Percentiles rank a stretch among this genome's conserved stretches.
These are phyloP conservation scores for Gryon sp. DNA, from an alignment of 1,140 invertebrate genomes.

Conservation along the genomic window DNA sequence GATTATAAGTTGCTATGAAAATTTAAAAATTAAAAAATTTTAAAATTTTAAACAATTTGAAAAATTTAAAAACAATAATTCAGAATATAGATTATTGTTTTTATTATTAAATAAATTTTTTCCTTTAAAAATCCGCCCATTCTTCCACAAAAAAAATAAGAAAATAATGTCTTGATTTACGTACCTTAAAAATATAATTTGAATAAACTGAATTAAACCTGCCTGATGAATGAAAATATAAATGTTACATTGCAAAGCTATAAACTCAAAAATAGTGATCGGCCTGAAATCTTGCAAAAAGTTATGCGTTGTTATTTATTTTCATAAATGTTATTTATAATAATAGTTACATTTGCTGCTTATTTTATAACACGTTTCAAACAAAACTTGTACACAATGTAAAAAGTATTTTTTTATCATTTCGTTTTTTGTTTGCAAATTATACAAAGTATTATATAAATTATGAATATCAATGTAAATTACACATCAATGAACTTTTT, in stretches of 20 bases:
- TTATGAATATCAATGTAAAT: too few relatives aligned
- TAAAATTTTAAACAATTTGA: too few relatives aligned
- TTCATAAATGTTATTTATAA: conserved; percentile 45
- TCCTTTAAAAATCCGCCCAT: too few relatives aligned
- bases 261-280: conserved; percentile 21
- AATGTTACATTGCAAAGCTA: conserved; percentile 29
- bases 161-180: too few relatives aligned
- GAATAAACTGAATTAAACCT: not conserved
- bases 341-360: conserved; percentile 56
- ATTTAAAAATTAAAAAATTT: too few relatives aligned
- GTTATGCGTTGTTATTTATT: conserved; percentile 34
- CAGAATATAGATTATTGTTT: too few relatives aligned
- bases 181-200: too few relatives aligned
- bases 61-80: too few relatives aligned
- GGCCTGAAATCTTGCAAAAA: conserved; percentile 30
- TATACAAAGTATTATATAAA: not conserved
- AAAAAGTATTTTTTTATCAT: conserved; percentile 44
- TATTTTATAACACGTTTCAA: conserved; percentile 51
- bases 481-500: too few relatives aligned
- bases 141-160: too few relatives aligned
- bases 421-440: conserved; percentile 12
- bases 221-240: conserved; percentile 4
- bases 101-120: too few relatives aligned
- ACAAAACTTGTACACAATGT: conserved; percentile 14
- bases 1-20: too few relatives aligned